phyloP scores from a whole-genome alignment of 2,113 vertebrate genomes.

The Buteo buteo region DNA sequence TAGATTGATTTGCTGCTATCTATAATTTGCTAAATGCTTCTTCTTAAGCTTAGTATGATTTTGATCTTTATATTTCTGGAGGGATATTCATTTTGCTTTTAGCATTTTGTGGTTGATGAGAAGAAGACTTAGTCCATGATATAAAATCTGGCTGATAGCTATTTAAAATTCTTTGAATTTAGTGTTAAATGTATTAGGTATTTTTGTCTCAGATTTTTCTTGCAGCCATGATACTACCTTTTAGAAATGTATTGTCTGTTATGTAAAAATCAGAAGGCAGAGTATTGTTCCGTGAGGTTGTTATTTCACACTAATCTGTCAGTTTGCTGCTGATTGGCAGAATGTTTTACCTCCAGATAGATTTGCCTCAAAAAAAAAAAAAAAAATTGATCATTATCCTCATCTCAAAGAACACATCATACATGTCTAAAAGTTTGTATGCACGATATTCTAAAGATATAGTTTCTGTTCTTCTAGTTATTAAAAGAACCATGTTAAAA shows the following conservation, averaged over 20 bases:
- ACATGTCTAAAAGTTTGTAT: neutral
- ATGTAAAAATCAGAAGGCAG: neutral
- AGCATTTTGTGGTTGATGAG: neutral
- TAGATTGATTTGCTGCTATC: neutral
- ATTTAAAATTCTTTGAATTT: neutral
- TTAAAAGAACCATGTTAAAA: neutral
- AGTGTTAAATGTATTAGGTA: neutral
- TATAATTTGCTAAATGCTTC: neutral
- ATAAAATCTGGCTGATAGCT: neutral
- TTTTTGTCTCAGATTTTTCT: neutral
- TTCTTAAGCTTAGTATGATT: neutral
- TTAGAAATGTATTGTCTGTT: neutral
- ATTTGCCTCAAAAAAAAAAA: neutral
- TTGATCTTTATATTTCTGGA: neutral
- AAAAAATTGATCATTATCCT: neutral
- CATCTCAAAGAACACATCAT: neutral
- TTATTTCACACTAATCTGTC: neutral
- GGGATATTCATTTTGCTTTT: neutral
- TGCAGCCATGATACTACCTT: neutral
- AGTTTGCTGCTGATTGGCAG: slow-evolving; percentile 14
- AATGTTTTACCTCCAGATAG: slow-evolving; percentile 3
- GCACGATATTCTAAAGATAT: neutral
- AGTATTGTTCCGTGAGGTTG: neutral
- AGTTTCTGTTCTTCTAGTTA: neutral
- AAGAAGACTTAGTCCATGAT: neutral